Conservation (phyloP, 2,797 vertebrate species). For the Caiman crocodilus region DNA sequence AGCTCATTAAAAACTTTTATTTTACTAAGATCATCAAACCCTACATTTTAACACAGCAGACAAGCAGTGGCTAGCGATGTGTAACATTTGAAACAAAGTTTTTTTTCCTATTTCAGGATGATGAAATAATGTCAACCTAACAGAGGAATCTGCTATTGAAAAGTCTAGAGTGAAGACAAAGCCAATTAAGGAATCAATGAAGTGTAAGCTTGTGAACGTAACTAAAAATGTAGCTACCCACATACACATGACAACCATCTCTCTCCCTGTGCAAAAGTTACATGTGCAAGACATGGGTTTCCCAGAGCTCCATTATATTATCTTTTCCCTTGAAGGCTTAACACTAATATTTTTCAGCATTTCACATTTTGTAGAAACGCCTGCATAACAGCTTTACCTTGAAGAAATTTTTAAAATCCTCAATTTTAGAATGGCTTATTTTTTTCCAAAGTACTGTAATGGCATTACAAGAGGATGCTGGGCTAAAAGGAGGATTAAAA, state of each 20-base stretch:
- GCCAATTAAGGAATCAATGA: not conserved
- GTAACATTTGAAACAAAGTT: not conserved
- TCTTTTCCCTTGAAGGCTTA: not conserved
- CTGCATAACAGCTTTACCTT: constrained; percentile 35
- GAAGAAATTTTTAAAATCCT: constrained; percentile 54
- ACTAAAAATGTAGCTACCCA: not conserved
- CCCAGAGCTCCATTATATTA: not conserved
- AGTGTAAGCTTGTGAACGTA: accelerated
- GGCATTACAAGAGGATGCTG: constrained; percentile 58
- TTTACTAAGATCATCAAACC: constrained; percentile 2
- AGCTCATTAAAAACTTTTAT: constrained; percentile 10
- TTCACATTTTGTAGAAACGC: constrained; percentile 55
- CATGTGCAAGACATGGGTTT: not conserved
- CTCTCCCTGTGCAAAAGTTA: not conserved
- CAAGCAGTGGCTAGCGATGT: not conserved
- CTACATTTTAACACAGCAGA: not conserved
- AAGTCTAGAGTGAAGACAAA: not conserved
- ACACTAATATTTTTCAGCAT: not conserved
- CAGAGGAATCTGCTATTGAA: not conserved
- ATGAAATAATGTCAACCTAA: accelerated
- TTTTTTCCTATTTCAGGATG: not conserved
- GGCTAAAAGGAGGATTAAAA: constrained; percentile 72
- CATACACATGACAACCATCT: not conserved
- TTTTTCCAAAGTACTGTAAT: constrained; percentile 35
- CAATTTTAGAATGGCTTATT: constrained; percentile 41